phyloP scores from a whole-genome alignment of 1,140 invertebrate species.

The Stegodyphus mimosarum region DNA sequence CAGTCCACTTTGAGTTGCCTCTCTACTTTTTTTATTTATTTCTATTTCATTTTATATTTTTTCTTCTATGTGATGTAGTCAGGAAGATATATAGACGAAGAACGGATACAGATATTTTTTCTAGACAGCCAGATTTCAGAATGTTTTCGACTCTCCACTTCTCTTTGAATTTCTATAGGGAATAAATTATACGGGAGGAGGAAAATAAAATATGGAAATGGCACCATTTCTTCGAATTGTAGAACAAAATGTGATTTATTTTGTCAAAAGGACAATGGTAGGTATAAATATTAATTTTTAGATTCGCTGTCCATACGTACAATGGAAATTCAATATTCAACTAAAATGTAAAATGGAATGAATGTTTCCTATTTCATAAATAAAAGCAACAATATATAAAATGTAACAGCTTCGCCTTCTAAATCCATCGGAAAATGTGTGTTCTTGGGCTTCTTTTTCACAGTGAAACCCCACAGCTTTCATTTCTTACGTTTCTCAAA shows the following conservation, averaged over 20 bases:
- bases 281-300: neutral
- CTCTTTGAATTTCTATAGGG: neutral
- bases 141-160: constrained; percentile 35
- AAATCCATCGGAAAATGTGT: too few species aligned
- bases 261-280: neutral
- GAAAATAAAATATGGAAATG: constrained; percentile 40
- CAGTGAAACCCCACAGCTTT: too few species aligned
- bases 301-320: neutral
- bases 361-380: neutral
- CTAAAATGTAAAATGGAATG: neutral
- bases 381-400: neutral
- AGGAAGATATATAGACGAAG: constrained; percentile 12
- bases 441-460: too few species aligned
- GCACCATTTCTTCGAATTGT: constrained; percentile 16
- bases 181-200: constrained; percentile 38
- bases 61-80: constrained; percentile 9
- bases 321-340: constrained; percentile 17
- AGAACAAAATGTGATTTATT: constrained; percentile 27
- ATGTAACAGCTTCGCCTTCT: too few species aligned
- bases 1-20: too few species aligned
- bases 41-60: neutral
- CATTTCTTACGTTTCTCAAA: too few species aligned
- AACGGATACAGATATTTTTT: constrained; percentile 45
- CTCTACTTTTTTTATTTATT: neutral
- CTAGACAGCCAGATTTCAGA: constrained; percentile 7